Conservation (phyloP, 2,888 invertebrate species). For the Idaea biselata region DNA sequence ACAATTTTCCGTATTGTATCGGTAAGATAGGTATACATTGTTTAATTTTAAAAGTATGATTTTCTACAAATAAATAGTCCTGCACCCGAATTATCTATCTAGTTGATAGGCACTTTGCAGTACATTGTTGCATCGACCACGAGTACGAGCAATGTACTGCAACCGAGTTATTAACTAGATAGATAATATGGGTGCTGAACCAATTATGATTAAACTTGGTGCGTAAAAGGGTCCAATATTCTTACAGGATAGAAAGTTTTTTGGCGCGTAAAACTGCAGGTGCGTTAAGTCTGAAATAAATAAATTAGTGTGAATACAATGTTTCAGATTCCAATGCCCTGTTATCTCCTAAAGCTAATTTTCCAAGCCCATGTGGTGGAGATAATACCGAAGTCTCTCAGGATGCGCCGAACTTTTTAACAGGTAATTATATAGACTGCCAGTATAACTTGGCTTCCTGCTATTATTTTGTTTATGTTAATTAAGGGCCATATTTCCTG, state of each 20-base stretch:
- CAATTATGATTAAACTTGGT: neutral
- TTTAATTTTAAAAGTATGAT: neutral
- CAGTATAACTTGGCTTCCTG: neutral
- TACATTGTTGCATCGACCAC: too few relatives aligned
- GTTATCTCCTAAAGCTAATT: conserved; percentile 66
- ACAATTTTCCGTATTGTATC: conserved; percentile 58
- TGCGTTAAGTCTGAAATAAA: neutral
- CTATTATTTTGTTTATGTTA: neutral
- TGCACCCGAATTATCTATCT: neutral
- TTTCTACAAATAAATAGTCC: too few relatives aligned
- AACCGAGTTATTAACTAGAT: too few relatives aligned
- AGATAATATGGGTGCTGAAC: neutral
- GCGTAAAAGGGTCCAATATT: neutral
- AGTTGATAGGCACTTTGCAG: too few relatives aligned
- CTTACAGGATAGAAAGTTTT: neutral
- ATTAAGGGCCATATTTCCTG: too few relatives aligned
- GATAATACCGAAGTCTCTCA: conserved; percentile 50
- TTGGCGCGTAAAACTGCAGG: too few relatives aligned
- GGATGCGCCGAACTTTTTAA: conserved; percentile 63
- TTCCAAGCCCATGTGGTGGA: conserved; percentile 34
- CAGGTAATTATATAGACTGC: conserved; percentile 42
- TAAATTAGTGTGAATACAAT: neutral
- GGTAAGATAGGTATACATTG: conserved; percentile 34
- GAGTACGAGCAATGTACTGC: too few relatives aligned
- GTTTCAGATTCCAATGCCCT: conserved; percentile 63